Evolutionary conservation across 2,888 invertebrate genomes (phyloP).

Genomic region (Abrostola triplasia): DNA sequence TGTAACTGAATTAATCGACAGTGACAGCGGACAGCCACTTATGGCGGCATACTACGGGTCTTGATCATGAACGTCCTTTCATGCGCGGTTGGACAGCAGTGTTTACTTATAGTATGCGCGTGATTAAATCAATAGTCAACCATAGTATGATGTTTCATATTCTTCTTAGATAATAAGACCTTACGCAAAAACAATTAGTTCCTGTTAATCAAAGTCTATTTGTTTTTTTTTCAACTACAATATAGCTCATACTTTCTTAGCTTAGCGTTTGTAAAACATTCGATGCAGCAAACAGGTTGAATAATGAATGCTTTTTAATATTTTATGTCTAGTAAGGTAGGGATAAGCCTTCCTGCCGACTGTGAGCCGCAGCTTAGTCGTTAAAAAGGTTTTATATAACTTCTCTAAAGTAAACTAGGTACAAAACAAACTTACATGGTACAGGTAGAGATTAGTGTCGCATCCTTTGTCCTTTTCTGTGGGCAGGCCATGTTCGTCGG

Average conservation of each 20-base stretch:
- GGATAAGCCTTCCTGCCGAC: constrained; percentile 18
- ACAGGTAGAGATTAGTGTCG: constrained; percentile 96
- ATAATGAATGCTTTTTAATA: constrained; percentile 31
- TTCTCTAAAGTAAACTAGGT: constrained; percentile 35
- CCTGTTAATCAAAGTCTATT: too few species aligned
- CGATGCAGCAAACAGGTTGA: constrained; percentile 21
- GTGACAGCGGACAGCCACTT: not conserved
- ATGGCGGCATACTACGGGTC: not conserved
- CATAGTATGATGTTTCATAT: too few species aligned
- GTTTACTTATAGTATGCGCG: too few species aligned
- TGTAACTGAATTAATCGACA: not conserved
- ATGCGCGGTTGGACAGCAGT: too few species aligned
- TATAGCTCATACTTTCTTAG: not conserved
- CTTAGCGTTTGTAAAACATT: constrained; percentile 4
- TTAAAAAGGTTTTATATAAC: constrained; percentile 38
- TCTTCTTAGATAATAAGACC: too few species aligned
- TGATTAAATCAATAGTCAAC: too few species aligned
- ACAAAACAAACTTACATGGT: constrained; percentile 89
- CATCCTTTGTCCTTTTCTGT: constrained; percentile 92
- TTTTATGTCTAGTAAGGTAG: constrained; percentile 20
- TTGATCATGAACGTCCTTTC: not conserved
- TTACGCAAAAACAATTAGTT: too few species aligned
- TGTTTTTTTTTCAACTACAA: too few species aligned
- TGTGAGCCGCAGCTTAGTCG: constrained; percentile 6
- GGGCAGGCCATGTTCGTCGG: constrained; percentile 90